Evolutionary conservation across 2,888 invertebrate genomes (phyloP).

Genomic region (Apocheima hispidaria): DNA sequence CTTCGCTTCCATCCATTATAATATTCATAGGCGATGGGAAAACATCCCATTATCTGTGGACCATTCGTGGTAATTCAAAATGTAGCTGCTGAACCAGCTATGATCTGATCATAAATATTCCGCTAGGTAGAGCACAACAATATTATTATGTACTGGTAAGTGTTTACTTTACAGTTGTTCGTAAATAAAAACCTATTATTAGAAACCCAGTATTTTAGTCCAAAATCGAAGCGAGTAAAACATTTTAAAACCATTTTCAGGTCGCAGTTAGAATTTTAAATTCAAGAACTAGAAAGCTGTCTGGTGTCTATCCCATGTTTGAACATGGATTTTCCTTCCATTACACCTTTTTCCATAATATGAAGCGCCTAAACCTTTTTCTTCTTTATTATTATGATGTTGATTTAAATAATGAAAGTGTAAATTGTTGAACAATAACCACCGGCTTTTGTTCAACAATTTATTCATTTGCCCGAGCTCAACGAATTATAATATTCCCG

Average conservation of each 20-base stretch:
- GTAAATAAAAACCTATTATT: neutral
- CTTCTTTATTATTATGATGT: conserved; percentile 48
- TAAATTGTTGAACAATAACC: conserved; percentile 32
- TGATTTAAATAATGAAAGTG: conserved; percentile 43
- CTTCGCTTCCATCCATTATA: conserved; percentile 60
- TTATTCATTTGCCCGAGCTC: too few species aligned
- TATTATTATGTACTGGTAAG: neutral
- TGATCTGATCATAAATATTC: neutral
- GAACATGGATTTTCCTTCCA: conserved; percentile 37
- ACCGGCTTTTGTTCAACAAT: too few species aligned
- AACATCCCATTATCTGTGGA: conserved; percentile 47
- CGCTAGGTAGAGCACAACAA: neutral
- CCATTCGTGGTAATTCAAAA: conserved; percentile 28
- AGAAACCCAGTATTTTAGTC: too few species aligned
- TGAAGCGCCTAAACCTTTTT: conserved; percentile 38
- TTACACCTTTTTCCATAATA: conserved; percentile 40
- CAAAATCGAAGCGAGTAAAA: neutral
- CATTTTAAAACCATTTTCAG: conserved; percentile 14
- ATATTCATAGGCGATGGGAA: conserved; percentile 62
- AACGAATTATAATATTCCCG: too few species aligned
- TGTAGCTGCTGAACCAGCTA: conserved; percentile 6
- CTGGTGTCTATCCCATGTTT: conserved; percentile 38
- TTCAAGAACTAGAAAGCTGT: conserved; percentile 39
- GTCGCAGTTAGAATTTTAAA: conserved; percentile 25
- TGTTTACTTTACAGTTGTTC: neutral